Evolutionary conservation across 2,113 vertebrate species (phyloP), one percentile per base, ranked within the genome.

Genomic region (Eptatretus burgeri): DNA sequence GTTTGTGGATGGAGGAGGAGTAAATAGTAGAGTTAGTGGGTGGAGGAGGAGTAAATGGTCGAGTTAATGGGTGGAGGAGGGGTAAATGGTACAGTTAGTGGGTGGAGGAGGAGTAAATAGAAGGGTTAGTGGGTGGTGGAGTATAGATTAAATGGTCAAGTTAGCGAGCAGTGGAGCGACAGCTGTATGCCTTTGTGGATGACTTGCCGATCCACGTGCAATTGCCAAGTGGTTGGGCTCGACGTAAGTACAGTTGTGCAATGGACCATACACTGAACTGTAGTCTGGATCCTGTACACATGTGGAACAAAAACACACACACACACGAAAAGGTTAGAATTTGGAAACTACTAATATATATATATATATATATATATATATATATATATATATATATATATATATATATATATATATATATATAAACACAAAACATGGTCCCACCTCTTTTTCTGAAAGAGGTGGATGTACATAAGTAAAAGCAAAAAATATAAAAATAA

Each of bases 201-300:
- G 27, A 41, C 27, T 41, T 41, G 7, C 27, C 27, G 27, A 41
- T 41, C 27, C 27, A 41, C 27, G 27, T 41, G 27, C 27, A 41
- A 41, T 41, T 41, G 89, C 86, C 84, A 95, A 93, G 64, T 93
- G 85, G 71, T 98, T 98, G 67, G 89, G 85, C 68, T 95, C 91
- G 70, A 98, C 91, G 0, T 98, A 98, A 74, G 95, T 91, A 13
- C 85, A 86, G 0, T 86, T 86, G 69, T 95, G 86, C 18, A 85
- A 79, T 51, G 86, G 85, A 70, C 93, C 91, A 0, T 95, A 98
- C 17, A 98, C 71, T 16, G 91, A 84, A 62, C 85, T 88, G 0
- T 95, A 98, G 72, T 98, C 91, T 0, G 91, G 91, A 71, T 94
- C 91, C 91, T 95, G 67, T 41, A 16, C 52, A 69, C 27, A 41